Evolutionary conservation across 2,797 vertebrate genomes (phyloP).

Genomic region (Microctenopoma lineatum): DNA sequence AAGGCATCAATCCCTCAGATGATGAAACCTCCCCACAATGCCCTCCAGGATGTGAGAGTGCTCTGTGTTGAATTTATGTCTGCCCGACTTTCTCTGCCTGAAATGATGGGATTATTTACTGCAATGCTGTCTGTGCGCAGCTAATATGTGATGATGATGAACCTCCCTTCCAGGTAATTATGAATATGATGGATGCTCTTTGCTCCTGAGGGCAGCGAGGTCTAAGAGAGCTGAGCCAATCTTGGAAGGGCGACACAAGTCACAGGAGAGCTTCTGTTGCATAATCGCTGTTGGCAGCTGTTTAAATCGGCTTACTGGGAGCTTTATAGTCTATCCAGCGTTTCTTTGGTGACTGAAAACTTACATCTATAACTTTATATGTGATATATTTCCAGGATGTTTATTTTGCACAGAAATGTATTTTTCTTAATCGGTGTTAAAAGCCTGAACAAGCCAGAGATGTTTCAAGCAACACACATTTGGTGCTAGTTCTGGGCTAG

Average conservation of each 20-base stretch:
- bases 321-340: constrained; percentile 33
- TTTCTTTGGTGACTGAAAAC: constrained; percentile 32
- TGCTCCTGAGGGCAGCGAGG: constrained; percentile 59
- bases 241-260: constrained; percentile 62
- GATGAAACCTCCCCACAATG: constrained; percentile 65
- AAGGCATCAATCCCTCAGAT: constrained; percentile 55
- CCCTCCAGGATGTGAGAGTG: constrained; percentile 67
- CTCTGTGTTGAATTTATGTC: constrained; percentile 68
- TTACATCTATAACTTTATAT: constrained; percentile 21
- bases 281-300: constrained; percentile 69
- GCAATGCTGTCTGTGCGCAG: constrained; percentile 55
- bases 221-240: constrained; percentile 66
- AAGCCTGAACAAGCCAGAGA: too few relatives aligned
- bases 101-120: constrained; percentile 76
- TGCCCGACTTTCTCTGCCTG: constrained; percentile 65
- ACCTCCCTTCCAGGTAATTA: constrained; percentile 70
- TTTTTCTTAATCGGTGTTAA: neutral
- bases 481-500: too few relatives aligned
- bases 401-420: neutral
- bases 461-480: too few relatives aligned
- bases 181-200: constrained; percentile 68
- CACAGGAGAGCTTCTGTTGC: constrained; percentile 58
- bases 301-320: constrained; percentile 65
- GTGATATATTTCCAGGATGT: neutral
- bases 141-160: constrained; percentile 65